Conservation (phyloP, 2,888 invertebrate genomes). For the Tenthredo scrophulariae region DNA sequence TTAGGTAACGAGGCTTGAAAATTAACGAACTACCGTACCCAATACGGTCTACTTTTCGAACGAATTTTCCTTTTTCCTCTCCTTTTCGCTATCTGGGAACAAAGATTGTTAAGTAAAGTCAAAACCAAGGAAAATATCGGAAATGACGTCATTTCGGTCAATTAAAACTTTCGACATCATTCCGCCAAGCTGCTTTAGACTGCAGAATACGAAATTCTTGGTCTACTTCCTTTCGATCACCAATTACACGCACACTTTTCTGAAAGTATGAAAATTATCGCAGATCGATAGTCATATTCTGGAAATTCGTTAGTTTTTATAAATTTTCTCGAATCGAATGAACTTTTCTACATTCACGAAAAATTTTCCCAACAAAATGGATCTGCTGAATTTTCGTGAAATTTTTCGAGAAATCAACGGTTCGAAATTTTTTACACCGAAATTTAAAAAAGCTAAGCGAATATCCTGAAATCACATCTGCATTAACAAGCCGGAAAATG, state of each 20-base stretch:
- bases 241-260: not conserved
- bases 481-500: too few species aligned
- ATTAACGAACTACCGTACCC: not conserved
- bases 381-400: too few species aligned
- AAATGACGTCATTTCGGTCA: not conserved
- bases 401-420: too few species aligned
- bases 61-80: not conserved
- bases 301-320: too few species aligned
- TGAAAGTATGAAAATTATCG: too few species aligned
- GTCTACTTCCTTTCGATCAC: not conserved
- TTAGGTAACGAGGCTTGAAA: slow-evolving; percentile 15
- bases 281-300: too few species aligned
- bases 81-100: not conserved
- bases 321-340: too few species aligned
- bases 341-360: too few species aligned
- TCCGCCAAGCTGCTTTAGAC: not conserved
- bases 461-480: too few species aligned
- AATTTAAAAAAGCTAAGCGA: too few species aligned
- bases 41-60: not conserved
- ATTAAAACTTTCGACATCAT: not conserved
- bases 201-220: not conserved
- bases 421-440: too few species aligned
- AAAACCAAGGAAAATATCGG: not conserved
- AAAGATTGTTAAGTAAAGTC: not conserved
- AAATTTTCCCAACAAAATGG: too few species aligned